Evolutionary conservation across 2,888 invertebrate genomes (phyloP).

Genomic region (Yponomeuta evonymella): DNA sequence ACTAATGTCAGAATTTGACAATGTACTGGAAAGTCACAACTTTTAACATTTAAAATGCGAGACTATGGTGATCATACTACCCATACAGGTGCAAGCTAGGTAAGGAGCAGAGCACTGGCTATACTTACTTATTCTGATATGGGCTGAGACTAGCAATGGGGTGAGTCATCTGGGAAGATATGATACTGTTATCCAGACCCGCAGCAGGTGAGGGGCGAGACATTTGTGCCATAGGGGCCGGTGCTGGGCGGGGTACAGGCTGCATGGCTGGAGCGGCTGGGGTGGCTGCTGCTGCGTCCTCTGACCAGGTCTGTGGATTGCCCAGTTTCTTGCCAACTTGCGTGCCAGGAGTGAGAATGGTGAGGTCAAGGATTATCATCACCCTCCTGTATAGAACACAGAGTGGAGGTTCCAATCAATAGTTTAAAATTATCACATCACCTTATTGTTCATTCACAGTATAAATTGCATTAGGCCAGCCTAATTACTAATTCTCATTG

Average conservation of each 20-base stretch:
- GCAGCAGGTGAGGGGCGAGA: conserved; percentile 27
- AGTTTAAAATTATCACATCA: neutral
- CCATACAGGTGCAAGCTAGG: too few species aligned
- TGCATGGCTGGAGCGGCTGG: conserved; percentile 36
- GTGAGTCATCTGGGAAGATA: conserved; percentile 76
- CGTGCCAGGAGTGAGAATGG: conserved; percentile 82
- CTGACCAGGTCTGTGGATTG: conserved; percentile 83
- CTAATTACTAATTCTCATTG: too few species aligned
- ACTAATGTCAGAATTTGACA: too few species aligned
- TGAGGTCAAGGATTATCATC: conserved; percentile 87
- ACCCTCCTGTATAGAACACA: conserved; percentile 79
- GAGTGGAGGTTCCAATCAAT: neutral
- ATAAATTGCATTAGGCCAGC: too few species aligned
- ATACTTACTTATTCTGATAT: conserved; percentile 89
- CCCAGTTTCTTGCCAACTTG: conserved; percentile 87
- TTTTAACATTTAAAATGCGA: too few species aligned
- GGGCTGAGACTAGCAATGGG: conserved; percentile 93
- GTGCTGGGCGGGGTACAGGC: conserved; percentile 34
- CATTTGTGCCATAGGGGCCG: conserved; percentile 33
- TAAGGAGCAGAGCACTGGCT: too few species aligned
- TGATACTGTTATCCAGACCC: conserved; percentile 53
- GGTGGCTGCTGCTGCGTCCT: conserved; percentile 40
- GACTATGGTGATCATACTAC: too few species aligned
- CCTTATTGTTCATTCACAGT: too few species aligned
- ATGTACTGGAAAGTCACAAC: too few species aligned